Evolutionary conservation across 2,113 vertebrate genomes (phyloP), one percentile per base, ranked within the genome.

Genomic region (Embiotoca jacksoni): DNA sequence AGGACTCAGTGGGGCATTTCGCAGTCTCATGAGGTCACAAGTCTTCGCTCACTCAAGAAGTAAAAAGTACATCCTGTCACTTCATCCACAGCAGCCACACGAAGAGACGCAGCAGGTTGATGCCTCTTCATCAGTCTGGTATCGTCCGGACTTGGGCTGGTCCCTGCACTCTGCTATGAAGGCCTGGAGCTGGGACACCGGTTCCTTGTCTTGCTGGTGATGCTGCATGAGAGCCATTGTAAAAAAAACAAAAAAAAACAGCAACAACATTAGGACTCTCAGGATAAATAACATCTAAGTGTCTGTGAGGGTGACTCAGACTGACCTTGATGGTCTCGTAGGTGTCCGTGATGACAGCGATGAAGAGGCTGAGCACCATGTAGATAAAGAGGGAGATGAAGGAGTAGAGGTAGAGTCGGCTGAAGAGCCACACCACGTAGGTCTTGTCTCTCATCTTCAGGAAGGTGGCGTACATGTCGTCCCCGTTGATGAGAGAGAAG

Each of bases 301-400:
- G 30, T 31, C 10, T 50, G 44, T 32, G 14, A 2, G 37, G 39
- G 10, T 11, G 14, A 72, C n/a, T 55, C 0, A 16, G 57, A 82
- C 95, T 81, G 88, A 99, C 98, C 96, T 97, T 99, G 82, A 99
- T 96, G 10, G 97, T 98, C 91, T 98, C 97, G 16, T 99, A 98
- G 0, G 97, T 98, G 75, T 98, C 97, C 2, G 96, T 98, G 83
- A 99, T 98, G 16, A 99, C 90, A 10, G 96, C 96, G 35, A 99
- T 98, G 93, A 98, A 99, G 39, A 99, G 95, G 86, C 97, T 99
- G 85, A 99, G 95, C 69, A 99, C 96, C 97, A 99, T 97, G 79
- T 97, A 98, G 84, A 97, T 96, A 78, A 99, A 99, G 75, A 99
- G 93, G 39, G 96, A 96, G 92, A 97, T 97, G 93, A 98, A 99